These are phyloP conservation scores for Camponotus floridanus DNA, from an alignment of 1,140 invertebrate genomes.

Conservation along the genomic window DNA sequence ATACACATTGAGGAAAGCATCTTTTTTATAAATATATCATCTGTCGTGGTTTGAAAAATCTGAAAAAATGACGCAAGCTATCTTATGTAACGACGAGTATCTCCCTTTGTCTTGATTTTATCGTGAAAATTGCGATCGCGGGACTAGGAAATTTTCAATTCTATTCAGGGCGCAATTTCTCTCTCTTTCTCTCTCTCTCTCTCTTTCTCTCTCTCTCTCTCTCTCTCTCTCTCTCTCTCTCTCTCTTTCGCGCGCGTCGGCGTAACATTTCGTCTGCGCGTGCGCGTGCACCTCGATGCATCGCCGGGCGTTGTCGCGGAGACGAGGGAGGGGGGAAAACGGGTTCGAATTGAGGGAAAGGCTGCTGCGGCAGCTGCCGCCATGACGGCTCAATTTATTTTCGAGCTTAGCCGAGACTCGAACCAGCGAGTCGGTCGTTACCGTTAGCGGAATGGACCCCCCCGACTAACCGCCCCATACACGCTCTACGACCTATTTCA, in stretches of 20 bases:
- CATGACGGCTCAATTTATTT: slow-evolving; percentile 71
- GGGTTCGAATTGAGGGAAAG: slow-evolving; percentile 55
- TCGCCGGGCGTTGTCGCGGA: neutral
- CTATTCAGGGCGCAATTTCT: slow-evolving; percentile 55
- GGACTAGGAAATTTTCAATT: slow-evolving; percentile 19
- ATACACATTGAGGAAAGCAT: no score
- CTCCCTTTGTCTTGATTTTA: slow-evolving; percentile 19
- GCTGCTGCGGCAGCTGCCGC: neutral
- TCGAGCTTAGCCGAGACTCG: slow-evolving; percentile 84
- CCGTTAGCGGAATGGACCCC: slow-evolving; percentile 85
- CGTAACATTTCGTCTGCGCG: slow-evolving; percentile 42
- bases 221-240: no score
- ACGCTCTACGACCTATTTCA: slow-evolving; percentile 85
- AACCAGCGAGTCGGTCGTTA: slow-evolving; percentile 84
- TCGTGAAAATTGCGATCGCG: slow-evolving; percentile 15
- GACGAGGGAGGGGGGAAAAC: slow-evolving; percentile 21
- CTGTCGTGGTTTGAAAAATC: neutral
- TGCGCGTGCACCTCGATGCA: slow-evolving; percentile 65
- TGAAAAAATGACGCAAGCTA: neutral
- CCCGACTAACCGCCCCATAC: slow-evolving; percentile 68
- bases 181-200: neutral
- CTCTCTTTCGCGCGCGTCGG: neutral
- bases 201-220: no score
- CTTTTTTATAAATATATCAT: neutral
- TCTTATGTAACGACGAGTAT: slow-evolving; percentile 19